Evolutionary conservation across 2,888 invertebrate species (phyloP), one percentile per base, ranked within the genome.

Genomic region (Callyntrura sp.): DNA sequence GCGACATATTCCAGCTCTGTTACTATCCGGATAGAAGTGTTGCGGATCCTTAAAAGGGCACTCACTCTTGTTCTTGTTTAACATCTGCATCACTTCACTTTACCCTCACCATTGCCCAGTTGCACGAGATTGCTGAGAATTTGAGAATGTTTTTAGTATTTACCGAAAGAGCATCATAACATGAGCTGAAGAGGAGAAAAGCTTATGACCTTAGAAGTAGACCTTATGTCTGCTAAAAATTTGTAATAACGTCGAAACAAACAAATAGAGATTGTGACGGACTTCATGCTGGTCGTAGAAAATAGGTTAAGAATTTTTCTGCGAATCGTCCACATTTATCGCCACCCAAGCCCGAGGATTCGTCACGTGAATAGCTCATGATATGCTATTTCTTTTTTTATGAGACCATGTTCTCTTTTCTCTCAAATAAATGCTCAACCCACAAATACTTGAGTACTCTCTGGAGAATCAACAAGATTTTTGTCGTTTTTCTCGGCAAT

Each of bases 391-490:
- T 76, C 25, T 51, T 76, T 73, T n/a, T 65, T 76, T 76, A n/a
- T 12, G 23, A 11, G 25, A 76, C 51, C 76, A 51, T 51, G 76
- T 25, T 11, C 73, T 48, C 23, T 9, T 73, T 73, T 17, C 25
- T 23, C 14, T 6, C n/a, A 51, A 51, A 48, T 76, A 48, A 12
- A 5, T 48, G 35, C 25, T 14, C 23, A n/a, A n/a, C 76, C 25
- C 25, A 25, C n/a, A 68, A 8, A 25, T 68, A 25, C 25, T 76
- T 76, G 51, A 76, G 76, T 25, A 25, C 51, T 14, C 25, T 25
- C 76, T 76, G 25, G 51, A 25, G 51, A 76, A 76, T 51, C 76
- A 51, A 51, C 76, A 51, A 51, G 76, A 76, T 76, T 76, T 73
- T 76, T 51, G 25, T 76, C 76, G 76, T 20, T 76, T 73, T 76